A percentile compares a stretch with the other conserved stretches of the same genome.
Evolutionary conservation across 2,888 invertebrate species (phyloP).

Genomic region (Zygaena filipendulae): DNA sequence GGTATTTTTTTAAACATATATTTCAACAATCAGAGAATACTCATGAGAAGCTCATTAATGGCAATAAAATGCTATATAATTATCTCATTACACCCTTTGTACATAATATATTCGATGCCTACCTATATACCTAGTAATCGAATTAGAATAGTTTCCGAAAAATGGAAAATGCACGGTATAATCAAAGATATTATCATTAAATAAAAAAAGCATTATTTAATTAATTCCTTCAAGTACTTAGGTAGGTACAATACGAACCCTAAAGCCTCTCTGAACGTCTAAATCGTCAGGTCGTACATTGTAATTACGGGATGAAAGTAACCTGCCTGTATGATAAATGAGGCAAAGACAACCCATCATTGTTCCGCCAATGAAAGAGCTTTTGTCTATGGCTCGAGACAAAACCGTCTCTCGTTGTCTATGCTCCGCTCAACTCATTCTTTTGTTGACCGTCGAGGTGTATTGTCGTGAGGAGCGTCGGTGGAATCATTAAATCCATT

Average conservation of each 20-base stretch:
- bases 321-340: conserved; percentile 65
- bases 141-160: too few species aligned
- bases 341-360: conserved; percentile 53
- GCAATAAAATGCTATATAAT: too few species aligned
- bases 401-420: conserved; percentile 56
- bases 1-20: conserved; percentile 9
- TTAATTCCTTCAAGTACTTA: too few species aligned
- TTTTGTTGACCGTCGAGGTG: conserved; percentile 46
- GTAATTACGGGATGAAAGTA: conserved; percentile 66
- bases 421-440: conserved; percentile 42
- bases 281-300: conserved; percentile 40
- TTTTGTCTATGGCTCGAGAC: conserved; percentile 59
- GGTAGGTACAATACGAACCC: conserved; percentile 34
- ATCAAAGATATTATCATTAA: too few species aligned
- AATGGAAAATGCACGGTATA: too few species aligned
- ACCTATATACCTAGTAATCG: too few species aligned
- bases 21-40: conserved; percentile 13
- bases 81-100: too few species aligned
- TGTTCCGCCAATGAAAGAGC: conserved; percentile 58
- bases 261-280: conserved; percentile 27
- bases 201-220: too few species aligned
- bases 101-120: too few species aligned
- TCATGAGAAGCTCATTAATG: conserved; percentile 25
- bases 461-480: conserved; percentile 44
- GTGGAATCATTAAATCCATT: conserved; percentile 51